Evolutionary conservation across 2,888 invertebrate species (phyloP).

Genomic region (Eulithis testata): DNA sequence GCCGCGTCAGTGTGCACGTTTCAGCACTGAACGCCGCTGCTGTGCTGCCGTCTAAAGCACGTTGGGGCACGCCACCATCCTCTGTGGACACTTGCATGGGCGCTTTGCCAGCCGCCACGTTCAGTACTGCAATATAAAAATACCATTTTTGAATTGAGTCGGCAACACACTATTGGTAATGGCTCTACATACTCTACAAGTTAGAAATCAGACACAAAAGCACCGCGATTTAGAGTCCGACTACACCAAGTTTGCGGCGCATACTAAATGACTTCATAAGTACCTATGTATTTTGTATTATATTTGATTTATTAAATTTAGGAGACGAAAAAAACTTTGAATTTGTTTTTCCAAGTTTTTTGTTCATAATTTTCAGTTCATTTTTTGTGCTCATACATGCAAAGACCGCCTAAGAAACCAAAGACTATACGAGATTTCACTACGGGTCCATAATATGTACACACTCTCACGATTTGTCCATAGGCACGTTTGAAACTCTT

Average conservation of each 20-base stretch:
- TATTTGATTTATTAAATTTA: too few species aligned
- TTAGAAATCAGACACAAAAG: too few species aligned
- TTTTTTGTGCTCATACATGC: too few species aligned
- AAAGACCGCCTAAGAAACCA: too few species aligned
- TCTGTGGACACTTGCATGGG: conserved; percentile 96
- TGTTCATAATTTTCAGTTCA: too few species aligned
- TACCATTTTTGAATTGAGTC: neutral
- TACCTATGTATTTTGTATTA: too few species aligned
- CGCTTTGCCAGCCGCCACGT: conserved; percentile 97
- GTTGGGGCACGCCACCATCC: conserved; percentile 93
- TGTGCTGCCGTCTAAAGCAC: conserved; percentile 96
- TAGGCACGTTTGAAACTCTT: conserved; percentile 8
- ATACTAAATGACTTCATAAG: too few species aligned
- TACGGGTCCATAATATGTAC: conserved; percentile 11
- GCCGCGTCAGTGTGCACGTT: conserved; percentile 94
- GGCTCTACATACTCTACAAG: too few species aligned
- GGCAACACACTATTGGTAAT: neutral
- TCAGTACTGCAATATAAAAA: conserved; percentile 87
- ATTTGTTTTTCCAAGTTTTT: too few species aligned
- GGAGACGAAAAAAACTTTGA: too few species aligned
- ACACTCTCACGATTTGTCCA: conserved; percentile 15
- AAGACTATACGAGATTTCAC: conserved; percentile 3
- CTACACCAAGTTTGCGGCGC: too few species aligned
- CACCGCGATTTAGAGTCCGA: too few species aligned
- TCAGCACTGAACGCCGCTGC: conserved; percentile 91